These are phyloP conservation scores for Dendroctonus valens DNA, from an alignment of 1,140 invertebrate species.

Conservation along the genomic window DNA sequence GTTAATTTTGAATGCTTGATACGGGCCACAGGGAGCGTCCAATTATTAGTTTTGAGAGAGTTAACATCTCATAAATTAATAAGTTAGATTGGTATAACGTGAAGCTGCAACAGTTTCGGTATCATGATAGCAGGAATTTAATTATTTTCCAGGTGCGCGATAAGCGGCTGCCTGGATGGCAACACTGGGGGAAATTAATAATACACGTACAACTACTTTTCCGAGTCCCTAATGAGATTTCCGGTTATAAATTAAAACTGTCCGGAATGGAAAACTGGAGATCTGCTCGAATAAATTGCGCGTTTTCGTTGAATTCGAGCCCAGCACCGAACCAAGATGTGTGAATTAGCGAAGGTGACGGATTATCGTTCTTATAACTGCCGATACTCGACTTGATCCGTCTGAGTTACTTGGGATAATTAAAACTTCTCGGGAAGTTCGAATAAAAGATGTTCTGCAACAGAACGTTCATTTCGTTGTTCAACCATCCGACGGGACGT, in stretches of 20 bases:
- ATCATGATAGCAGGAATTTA: constrained; percentile 1
- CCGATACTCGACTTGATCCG: too few species aligned
- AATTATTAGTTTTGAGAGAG: background rate
- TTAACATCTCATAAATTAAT: constrained; percentile 3
- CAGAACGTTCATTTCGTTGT: background rate
- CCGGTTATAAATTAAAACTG: background rate
- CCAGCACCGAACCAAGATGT: too few species aligned
- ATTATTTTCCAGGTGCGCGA: constrained; percentile 2
- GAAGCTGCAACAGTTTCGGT: constrained; percentile 2
- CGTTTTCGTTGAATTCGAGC: too few species aligned
- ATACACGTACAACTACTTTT: constrained; percentile 1
- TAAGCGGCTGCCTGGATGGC: background rate
- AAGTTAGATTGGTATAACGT: constrained; percentile 4
- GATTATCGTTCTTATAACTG: too few species aligned
- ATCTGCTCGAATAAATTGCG: too few species aligned
- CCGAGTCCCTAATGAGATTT: constrained; percentile 2
- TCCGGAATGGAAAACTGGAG: background rate
- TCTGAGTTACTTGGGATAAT: too few species aligned
- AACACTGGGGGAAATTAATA: constrained; percentile 2
- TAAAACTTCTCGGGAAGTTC: too few species aligned
- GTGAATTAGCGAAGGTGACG: too few species aligned
- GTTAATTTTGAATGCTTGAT: too few species aligned
- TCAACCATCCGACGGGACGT: background rate
- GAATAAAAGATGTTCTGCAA: too few species aligned
- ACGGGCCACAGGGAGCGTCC: too few species aligned